Percentiles rank a stretch among this genome's conserved stretches.
Conservation (phyloP, 2,797 vertebrate species). For the Sebastes iracundus region DNA sequence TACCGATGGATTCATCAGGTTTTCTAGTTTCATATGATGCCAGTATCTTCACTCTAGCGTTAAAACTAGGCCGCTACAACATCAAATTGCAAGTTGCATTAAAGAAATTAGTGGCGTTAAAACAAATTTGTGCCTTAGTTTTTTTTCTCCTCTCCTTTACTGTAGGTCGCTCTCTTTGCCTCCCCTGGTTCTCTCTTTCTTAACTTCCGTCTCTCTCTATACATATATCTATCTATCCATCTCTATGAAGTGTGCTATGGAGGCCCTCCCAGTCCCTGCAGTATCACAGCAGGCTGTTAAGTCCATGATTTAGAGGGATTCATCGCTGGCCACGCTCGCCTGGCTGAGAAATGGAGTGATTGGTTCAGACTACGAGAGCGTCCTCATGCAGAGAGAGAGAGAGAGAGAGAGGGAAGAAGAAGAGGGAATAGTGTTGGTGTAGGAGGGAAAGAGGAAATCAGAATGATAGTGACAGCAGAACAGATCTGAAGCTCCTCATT, state of each 20-base stretch:
- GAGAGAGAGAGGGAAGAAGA: background rate
- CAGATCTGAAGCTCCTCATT: background rate
- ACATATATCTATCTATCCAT: background rate
- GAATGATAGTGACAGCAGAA: background rate
- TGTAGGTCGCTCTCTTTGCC: background rate
- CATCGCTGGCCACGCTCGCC: background rate
- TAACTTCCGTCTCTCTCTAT: background rate
- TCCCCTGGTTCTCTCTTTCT: background rate
- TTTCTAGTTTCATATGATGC: too few species aligned
- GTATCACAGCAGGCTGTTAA: slow-evolving; percentile 43
- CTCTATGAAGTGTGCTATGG: background rate
- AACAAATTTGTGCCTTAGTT: too few species aligned
- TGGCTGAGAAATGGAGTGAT: slow-evolving; percentile 29
- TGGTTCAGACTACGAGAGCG: slow-evolving; percentile 1
- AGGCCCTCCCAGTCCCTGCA: slow-evolving; percentile 16
- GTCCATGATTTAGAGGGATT: slow-evolving; percentile 47
- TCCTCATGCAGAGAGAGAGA: background rate
- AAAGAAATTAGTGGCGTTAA: too few species aligned
- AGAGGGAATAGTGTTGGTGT: background rate
- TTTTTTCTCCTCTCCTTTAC: background rate
- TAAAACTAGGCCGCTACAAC: too few species aligned
- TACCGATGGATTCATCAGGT: too few species aligned
- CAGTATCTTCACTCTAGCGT: too few species aligned
- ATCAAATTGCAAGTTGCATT: too few species aligned
- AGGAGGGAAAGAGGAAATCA: background rate